Evolutionary conservation across 1,140 invertebrate species (phyloP), one percentile per base, ranked within the genome.

Genomic region (Lamellibrachia luymesi): DNA sequence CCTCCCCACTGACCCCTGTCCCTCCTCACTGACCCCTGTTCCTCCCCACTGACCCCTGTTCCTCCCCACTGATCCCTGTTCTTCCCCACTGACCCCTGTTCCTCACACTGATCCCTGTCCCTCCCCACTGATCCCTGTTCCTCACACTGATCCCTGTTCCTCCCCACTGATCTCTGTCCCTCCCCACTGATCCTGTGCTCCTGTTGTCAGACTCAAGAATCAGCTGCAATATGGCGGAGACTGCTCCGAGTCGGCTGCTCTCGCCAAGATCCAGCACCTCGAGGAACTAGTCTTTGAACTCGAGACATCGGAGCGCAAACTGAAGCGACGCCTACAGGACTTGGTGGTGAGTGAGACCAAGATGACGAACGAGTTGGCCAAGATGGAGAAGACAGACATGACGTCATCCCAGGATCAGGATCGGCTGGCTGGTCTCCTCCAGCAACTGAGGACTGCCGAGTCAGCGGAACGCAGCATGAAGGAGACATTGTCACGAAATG

Each of bases 191-290:
- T 22, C 64, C 64, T 22, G 8, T 80, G 50, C 27, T 38, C 90
- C 50, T 92, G 51, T 92, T 56, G 5, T 13, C 92, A 92, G 92
- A 92, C 92, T 92, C 49, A 92, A 92, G 92, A 92, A 92, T 50
- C 49, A 92, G 51, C 50, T 92, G 50, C 92, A 92, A 50, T 92
- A 92, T 50, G 92, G 92, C 7, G 52, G 56, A 13, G 38, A n/a
- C 6, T 50, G 89, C 49, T 50, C 8, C 22, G 56, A 93, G 89
- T 17, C 38, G 6, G 50, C 50, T 0, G 50, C 92, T 50, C 92
- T 92, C 49, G 92, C 92, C 27, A 92, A 92, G 80, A 93, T 93
- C 92, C 56, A 93, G 49, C 92, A 93, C n/a, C 89, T 93, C 6
- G 92, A 93, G 89, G 52, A 80, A 90, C 89, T 93, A 4, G 92